phyloP scores from a whole-genome alignment of 2,888 invertebrate species.

The Vesta saturnalis region DNA sequence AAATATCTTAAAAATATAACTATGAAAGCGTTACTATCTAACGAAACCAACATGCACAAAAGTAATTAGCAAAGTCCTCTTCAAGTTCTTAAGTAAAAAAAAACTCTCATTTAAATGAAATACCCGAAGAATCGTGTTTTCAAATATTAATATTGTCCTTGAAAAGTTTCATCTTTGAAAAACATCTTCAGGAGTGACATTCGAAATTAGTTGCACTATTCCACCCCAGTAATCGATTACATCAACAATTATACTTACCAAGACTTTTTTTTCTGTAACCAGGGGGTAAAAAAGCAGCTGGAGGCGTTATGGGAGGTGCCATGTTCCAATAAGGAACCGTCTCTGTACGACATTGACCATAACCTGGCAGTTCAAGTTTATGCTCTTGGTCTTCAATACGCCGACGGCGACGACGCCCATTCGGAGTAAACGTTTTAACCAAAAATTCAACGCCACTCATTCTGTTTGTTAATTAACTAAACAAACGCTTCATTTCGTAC shows the following conservation, averaged over 20 bases:
- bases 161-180: too few species aligned
- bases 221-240: background rate
- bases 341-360: constrained; percentile 62
- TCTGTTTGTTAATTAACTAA: background rate
- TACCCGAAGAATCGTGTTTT: background rate
- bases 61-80: background rate
- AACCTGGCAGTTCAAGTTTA: constrained; percentile 47
- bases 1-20: background rate
- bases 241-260: constrained; percentile 6
- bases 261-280: constrained; percentile 18
- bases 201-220: background rate
- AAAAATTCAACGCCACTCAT: constrained; percentile 71
- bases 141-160: too few species aligned
- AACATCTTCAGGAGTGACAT: too few species aligned
- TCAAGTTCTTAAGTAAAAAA: background rate
- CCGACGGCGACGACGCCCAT: constrained; percentile 68
- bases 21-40: too few species aligned
- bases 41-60: too few species aligned
- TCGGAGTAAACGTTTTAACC: constrained; percentile 74
- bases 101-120: too few species aligned
- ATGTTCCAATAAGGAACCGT: constrained; percentile 68
- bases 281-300: constrained; percentile 67
- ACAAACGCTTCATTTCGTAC: background rate
- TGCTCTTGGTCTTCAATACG: constrained; percentile 71
- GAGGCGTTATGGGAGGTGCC: constrained; percentile 73